Evolutionary conservation across 30 jellyfish, hydroid and myxozoan species (phyloP), one percentile per base, ranked within the genome.

Genomic region (Catostylus mosaicus): DNA sequence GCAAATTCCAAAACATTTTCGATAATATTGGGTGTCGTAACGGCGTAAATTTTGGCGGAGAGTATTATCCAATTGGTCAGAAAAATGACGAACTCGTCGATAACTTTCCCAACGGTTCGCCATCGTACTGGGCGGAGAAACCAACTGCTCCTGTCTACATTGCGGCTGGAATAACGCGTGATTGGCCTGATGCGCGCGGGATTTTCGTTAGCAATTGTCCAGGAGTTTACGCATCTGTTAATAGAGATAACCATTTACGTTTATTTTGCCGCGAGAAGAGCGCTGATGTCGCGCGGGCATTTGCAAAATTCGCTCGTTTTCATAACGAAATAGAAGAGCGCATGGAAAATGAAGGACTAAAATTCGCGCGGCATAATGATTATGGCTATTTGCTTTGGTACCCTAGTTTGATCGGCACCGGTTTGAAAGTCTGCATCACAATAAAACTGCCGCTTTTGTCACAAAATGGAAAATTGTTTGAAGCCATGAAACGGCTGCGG

Each of bases 381-480:
- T 90, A 90, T 65, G 97, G 97, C 6, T 84, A 72, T 62, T 59
- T 90, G 52, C 78, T 90, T 10, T 54, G 94, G 75, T 90, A 94
- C 50, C 97, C 97, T 5, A 90, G 97, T 36, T 96, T 88, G n/a
- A 78, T 90, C 60, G 97, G 97, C 2, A 90, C 97, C 14, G 97
- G 96, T 8, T 82, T 90, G 36, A 83, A 90, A n/a, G 91, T 87
- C 9, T 88, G 96, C 67, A 94, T 90, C 43, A 81, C 83, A 77
- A 56, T 90, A 46, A 62, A 84, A 26, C 74, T 90, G 32, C 84
- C 76, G 75, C 79, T 66, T n/a, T 45, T 85, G 59, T 79, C 90
- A 48, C 80, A 63, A 35, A 63, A 51, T 63, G 43, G 82, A 31
- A 79, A 65, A 46, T 46, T 79, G n/a, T 66, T 79, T 23, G 90